Conservation (phyloP, 2,888 invertebrate genomes). For the Branchipolynoe longqiensis region DNA sequence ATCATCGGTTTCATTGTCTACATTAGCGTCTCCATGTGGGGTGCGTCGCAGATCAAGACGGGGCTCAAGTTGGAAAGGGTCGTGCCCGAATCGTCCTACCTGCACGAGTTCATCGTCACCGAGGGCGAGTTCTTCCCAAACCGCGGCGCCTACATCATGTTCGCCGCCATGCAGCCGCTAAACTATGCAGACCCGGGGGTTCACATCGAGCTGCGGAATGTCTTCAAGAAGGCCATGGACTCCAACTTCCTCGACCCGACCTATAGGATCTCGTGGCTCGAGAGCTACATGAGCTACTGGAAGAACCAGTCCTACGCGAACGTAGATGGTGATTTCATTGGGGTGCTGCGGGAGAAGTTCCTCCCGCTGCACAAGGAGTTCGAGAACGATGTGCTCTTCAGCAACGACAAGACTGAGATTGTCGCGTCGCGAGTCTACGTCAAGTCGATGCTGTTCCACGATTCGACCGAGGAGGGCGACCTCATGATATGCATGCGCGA, state of each 20-base stretch:
- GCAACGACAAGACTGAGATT: slow-evolving; percentile 83
- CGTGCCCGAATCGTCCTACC: slow-evolving; percentile 71
- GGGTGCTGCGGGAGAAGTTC: slow-evolving; percentile 49
- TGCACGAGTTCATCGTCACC: slow-evolving; percentile 65
- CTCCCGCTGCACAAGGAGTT: slow-evolving; percentile 40
- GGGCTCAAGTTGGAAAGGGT: slow-evolving; percentile 72
- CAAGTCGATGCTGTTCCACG: slow-evolving; percentile 93
- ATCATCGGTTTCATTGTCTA: slow-evolving; percentile 70
- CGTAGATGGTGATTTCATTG: slow-evolving; percentile 50
- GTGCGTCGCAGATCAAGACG: slow-evolving; percentile 70
- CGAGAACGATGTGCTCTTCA: slow-evolving; percentile 63
- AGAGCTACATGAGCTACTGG: slow-evolving; percentile 49
- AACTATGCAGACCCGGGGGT: slow-evolving; percentile 59
- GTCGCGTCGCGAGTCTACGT: slow-evolving; percentile 92
- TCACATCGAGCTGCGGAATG: not conserved
- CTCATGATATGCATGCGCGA: slow-evolving; percentile 71
- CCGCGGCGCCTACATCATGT: slow-evolving; percentile 66
- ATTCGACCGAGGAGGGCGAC: slow-evolving; percentile 84
- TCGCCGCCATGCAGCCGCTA: slow-evolving; percentile 64
- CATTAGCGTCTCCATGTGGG: slow-evolving; percentile 71
- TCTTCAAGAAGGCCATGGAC: slow-evolving; percentile 47
- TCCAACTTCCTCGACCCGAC: slow-evolving; percentile 19
- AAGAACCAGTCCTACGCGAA: slow-evolving; percentile 20
- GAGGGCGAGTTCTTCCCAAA: slow-evolving; percentile 65
- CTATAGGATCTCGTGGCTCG: slow-evolving; percentile 62